Evolutionary conservation across 2,888 invertebrate species (phyloP).

Genomic region (Sclerodermus sp.): DNA sequence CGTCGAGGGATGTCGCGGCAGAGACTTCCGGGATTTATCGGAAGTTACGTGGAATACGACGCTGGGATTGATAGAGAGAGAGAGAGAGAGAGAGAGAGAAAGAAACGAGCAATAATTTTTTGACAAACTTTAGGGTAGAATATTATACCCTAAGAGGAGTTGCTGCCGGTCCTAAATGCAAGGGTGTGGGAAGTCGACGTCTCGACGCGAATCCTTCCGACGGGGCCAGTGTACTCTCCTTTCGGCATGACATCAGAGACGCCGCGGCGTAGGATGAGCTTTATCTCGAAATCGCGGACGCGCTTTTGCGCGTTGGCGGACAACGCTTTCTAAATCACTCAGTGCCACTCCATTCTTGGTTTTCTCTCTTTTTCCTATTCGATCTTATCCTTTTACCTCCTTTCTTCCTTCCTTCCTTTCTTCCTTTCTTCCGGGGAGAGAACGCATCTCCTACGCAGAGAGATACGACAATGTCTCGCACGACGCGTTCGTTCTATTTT

Average conservation of each 20-base stretch:
- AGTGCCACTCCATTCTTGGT: slow-evolving; percentile 21
- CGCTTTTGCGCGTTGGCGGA: slow-evolving; percentile 43
- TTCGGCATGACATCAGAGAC: slow-evolving; percentile 25
- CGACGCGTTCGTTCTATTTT: slow-evolving; percentile 36
- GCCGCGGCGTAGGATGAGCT: slow-evolving; percentile 35
- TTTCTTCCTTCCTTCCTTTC: slow-evolving; percentile 13
- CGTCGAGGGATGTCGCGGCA: no score
- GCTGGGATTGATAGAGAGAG: no score
- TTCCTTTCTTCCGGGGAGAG: slow-evolving; percentile 16
- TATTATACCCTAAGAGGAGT: no score
- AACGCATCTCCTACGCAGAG: background rate
- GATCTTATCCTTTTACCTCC: slow-evolving; percentile 19
- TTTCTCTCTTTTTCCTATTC: slow-evolving; percentile 28
- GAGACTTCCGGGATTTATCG: no score
- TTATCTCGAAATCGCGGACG: slow-evolving; percentile 42
- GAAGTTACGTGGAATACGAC: no score
- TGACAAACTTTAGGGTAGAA: no score
- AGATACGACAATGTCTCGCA: slow-evolving; percentile 4
- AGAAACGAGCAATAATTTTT: no score
- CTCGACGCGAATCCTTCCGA: background rate
- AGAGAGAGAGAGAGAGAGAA: no score
- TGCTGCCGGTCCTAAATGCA: no score
- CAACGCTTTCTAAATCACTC: slow-evolving; percentile 47
- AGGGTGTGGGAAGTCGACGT: background rate
- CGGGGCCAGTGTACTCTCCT: background rate